Base-by-base conservation (phyloP, 2,797 vertebrate species). In the Menidia menidia region DNA sequence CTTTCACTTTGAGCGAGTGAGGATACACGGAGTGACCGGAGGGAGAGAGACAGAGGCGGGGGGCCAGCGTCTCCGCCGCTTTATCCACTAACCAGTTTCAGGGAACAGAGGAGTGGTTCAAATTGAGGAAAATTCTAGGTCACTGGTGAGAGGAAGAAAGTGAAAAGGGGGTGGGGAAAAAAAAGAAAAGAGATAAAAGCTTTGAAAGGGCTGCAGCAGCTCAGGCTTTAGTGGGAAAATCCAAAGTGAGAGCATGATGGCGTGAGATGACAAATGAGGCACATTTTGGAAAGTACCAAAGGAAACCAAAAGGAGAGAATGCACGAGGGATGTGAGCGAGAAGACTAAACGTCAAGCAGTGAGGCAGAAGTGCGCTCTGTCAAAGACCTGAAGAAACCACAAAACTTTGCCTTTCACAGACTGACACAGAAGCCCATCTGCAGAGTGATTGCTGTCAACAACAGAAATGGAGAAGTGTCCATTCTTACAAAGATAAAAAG, bases 391-490 rank as follows among this genome's bases (percentile, higher is more conserved):
- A 75, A 75, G 68, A 80, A 78, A 63, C 78, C 83, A 80, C 85
- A 88, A 87, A 88, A 87, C 75, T 87, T 85, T 75, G 79, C 76
- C 78, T 87, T 83, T 81, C 71, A 82, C 82, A 82, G 80, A 75
- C 83, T 84, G 78, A 89, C 75, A 87, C 81, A 80, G 86, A 70
- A 87, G 67, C 65, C 58, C 15, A 54, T 75, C 87, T 86, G 88
- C 88, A 80, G 67, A 80, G 83, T 60, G 83, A 80, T 77, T 87
- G 82, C 81, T 18, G 63, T 81, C 87, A 86, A 82, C 77, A 77
- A 88, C 83, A 90, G 91, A 91, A 89, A 94, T 94, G 94, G 93
- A 92, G 88, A 93, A 85, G 82, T 89, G 90, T 85, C 84, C 86
- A 60, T 88, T 88, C 84, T 84, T 81, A 68, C 87, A 91, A 91